phyloP scores from a whole-genome alignment of 2,888 invertebrate species.

The Plagiodera versicolora region DNA sequence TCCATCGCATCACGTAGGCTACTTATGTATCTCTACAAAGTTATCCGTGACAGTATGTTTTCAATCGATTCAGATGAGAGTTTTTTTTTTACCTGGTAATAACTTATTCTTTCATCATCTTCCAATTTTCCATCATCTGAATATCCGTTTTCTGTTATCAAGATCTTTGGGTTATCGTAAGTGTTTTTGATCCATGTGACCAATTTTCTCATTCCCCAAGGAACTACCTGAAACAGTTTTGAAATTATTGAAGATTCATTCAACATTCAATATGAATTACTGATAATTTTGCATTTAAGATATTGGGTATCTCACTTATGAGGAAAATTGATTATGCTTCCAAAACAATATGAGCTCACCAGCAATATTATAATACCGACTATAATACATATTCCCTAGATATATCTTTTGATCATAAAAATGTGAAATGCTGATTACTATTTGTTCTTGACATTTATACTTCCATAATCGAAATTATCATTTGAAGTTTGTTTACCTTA shows the following conservation, averaged over 20 bases:
- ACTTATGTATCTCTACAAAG: conserved; percentile 53
- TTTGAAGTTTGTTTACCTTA: conserved; percentile 23
- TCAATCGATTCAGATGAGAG: too few relatives aligned
- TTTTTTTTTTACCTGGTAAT: conserved; percentile 42
- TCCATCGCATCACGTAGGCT: conserved; percentile 46
- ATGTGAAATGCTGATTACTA: too few relatives aligned
- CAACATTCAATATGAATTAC: too few relatives aligned
- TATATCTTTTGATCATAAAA: too few relatives aligned
- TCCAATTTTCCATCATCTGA: conserved; percentile 49
- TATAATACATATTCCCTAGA: too few relatives aligned
- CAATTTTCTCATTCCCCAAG: conserved; percentile 62
- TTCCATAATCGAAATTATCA: too few relatives aligned
- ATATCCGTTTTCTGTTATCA: conserved; percentile 63
- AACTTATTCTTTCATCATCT: conserved; percentile 57
- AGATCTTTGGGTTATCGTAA: conserved; percentile 57
- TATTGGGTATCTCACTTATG: background rate
- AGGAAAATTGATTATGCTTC: too few relatives aligned
- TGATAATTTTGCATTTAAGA: background rate
- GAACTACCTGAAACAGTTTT: conserved; percentile 49
- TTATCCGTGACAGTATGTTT: too few relatives aligned
- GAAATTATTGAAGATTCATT: too few relatives aligned
- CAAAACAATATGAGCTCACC: too few relatives aligned
- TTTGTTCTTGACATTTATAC: too few relatives aligned
- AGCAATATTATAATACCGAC: too few relatives aligned
- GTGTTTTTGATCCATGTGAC: conserved; percentile 55